phyloP scores from a whole-genome alignment of 2,797 vertebrate species.

The Sebastes goodei region DNA sequence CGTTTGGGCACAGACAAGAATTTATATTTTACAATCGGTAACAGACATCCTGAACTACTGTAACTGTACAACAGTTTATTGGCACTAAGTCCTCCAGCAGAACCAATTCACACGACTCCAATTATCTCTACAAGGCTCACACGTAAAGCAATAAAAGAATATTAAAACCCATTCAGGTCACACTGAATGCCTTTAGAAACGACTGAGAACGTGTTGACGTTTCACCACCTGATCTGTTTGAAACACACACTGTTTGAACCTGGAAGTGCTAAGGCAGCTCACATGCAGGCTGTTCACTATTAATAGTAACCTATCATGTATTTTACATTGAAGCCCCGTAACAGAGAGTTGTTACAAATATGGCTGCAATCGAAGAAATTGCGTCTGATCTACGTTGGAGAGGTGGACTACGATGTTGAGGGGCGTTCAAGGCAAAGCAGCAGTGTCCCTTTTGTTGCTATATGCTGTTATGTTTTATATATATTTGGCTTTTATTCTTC shows the following conservation, averaged over 20 bases:
- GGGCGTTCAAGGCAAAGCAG: constrained; percentile 53
- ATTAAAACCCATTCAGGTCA: constrained; percentile 41
- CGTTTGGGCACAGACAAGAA: neutral
- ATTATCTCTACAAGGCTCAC: constrained; percentile 19
- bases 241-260: constrained; percentile 18
- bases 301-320: constrained; percentile 18
- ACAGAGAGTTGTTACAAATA: constrained; percentile 37
- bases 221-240: neutral
- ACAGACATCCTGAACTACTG: constrained; percentile 40
- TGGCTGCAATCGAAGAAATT: constrained; percentile 25
- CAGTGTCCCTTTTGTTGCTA: constrained; percentile 45
- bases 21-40: constrained; percentile 1
- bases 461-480: constrained; percentile 22
- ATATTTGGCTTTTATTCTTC: constrained; percentile 54
- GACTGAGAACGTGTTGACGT: neutral
- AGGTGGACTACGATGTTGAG: constrained; percentile 1
- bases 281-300: constrained; percentile 45
- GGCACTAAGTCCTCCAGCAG: constrained; percentile 11
- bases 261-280: constrained; percentile 60
- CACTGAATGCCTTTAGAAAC: constrained; percentile 1
- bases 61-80: constrained; percentile 38
- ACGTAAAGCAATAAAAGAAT: constrained; percentile 28
- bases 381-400: constrained; percentile 18
- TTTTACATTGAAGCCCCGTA: constrained; percentile 45
- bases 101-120: constrained; percentile 4